phyloP scores from a whole-genome alignment of 2,888 invertebrate genomes.

The Mactromeris polynyma region DNA sequence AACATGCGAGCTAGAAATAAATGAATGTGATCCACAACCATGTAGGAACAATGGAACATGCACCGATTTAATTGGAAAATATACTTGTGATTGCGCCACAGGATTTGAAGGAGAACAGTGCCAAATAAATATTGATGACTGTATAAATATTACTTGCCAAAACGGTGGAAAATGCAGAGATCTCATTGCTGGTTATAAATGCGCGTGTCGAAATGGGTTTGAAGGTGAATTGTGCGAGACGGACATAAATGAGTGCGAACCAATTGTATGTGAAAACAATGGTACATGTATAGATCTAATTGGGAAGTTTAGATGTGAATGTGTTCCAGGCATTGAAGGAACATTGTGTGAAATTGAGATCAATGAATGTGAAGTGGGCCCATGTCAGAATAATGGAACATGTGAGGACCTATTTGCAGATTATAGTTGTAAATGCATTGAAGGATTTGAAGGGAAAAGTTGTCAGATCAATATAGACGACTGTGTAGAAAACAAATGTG shows the following conservation, averaged over 20 bases:
- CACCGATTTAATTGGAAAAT: constrained; percentile 37
- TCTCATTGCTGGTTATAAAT: constrained; percentile 21
- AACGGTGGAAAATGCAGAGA: constrained; percentile 11
- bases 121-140: constrained; percentile 8
- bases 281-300: constrained; percentile 20
- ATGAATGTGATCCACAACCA: constrained; percentile 37
- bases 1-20: constrained; percentile 35
- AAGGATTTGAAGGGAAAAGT: constrained; percentile 30
- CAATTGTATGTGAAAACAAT: constrained; percentile 20
- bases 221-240: constrained; percentile 22
- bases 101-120: constrained; percentile 36
- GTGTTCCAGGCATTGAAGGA: constrained; percentile 29
- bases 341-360: constrained; percentile 37
- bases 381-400: constrained; percentile 36
- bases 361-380: constrained; percentile 42
- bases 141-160: constrained; percentile 21
- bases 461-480: constrained; percentile 43
- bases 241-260: constrained; percentile 37
- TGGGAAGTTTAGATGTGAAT: constrained; percentile 32
- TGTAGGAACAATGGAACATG: constrained; percentile 43
- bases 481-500: constrained; percentile 36
- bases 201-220: constrained; percentile 18
- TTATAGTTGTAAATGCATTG: constrained; percentile 37
- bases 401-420: constrained; percentile 45
- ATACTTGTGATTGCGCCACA: constrained; percentile 31